Conservation (phyloP, 2,797 vertebrate species). For the Cercopithecus petaurista region DNA sequence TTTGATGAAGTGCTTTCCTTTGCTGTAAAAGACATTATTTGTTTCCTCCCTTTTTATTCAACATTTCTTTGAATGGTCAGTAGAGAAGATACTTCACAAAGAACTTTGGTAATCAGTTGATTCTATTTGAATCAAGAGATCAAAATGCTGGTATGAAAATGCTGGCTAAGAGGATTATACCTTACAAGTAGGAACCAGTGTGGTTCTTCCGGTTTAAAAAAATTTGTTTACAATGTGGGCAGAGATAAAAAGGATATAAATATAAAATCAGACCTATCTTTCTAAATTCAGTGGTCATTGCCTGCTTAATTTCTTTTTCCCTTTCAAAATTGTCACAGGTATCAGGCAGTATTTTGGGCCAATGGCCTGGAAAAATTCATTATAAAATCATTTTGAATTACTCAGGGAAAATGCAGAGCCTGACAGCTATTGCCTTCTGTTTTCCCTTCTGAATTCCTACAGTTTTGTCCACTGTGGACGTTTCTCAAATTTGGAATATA, state of each 20-base stretch:
- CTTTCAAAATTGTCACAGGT: slow-evolving; percentile 68
- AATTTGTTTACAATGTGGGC: neutral
- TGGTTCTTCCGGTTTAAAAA: slow-evolving; percentile 30
- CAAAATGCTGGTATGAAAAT: neutral
- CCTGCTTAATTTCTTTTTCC: slow-evolving; percentile 65
- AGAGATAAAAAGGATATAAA: neutral
- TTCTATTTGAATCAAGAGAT: slow-evolving; percentile 29
- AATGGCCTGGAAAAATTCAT: slow-evolving; percentile 74
- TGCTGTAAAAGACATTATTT: neutral
- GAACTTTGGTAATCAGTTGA: slow-evolving; percentile 21
- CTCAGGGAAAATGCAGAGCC: slow-evolving; percentile 35
- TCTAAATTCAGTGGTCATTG: slow-evolving; percentile 49
- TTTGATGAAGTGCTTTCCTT: slow-evolving; percentile 13
- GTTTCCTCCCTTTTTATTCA: neutral
- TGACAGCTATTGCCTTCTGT: slow-evolving; percentile 27
- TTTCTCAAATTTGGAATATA: slow-evolving; percentile 50
- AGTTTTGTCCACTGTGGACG: slow-evolving; percentile 3
- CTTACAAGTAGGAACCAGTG: neutral
- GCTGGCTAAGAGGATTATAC: slow-evolving; percentile 19
- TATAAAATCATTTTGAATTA: slow-evolving; percentile 71
- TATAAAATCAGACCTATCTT: slow-evolving; percentile 16
- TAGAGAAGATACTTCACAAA: slow-evolving; percentile 35
- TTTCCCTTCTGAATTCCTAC: neutral
- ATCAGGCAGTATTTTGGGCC: slow-evolving; percentile 61
- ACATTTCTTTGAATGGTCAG: slow-evolving; percentile 40